Percentiles rank a stretch among this genome's conserved stretches.
These are phyloP conservation scores for Tapirus indicus DNA, from an alignment of 2,797 vertebrate genomes.

Conservation along the genomic window DNA sequence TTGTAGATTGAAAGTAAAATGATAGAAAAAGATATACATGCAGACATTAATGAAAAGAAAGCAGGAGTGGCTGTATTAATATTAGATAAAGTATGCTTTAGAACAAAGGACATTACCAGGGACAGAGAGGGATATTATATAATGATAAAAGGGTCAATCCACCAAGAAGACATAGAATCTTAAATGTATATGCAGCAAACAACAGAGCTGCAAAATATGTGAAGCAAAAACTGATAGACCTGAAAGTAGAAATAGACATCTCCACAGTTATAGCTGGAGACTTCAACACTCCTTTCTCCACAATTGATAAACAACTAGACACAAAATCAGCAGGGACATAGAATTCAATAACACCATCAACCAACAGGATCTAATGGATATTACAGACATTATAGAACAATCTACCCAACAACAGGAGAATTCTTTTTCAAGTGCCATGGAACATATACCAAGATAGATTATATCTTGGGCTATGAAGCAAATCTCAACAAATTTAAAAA, in stretches of 20 bases:
- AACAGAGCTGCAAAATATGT: too few species aligned
- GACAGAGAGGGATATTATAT: too few species aligned
- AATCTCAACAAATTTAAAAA: background rate
- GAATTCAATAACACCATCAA: background rate
- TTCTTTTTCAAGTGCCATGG: background rate
- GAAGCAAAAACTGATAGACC: too few species aligned
- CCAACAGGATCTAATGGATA: background rate
- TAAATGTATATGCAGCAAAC: too few species aligned
- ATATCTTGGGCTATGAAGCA: background rate
- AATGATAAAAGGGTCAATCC: too few species aligned
- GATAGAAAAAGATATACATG: background rate
- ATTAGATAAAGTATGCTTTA: too few species aligned
- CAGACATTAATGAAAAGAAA: background rate
- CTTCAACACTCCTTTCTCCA: background rate
- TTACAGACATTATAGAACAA: background rate
- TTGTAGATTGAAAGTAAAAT: background rate
- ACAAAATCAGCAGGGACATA: background rate
- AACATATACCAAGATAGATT: background rate
- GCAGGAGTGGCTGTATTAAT: background rate
- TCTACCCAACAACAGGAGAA: background rate
- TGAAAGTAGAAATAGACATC: background rate
- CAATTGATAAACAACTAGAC: background rate
- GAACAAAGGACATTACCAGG: too few species aligned
- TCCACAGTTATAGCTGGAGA: background rate
- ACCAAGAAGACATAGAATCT: too few species aligned